Conservation (phyloP, 2,797 vertebrate genomes). For the Arctocebus calabarensis region DNA sequence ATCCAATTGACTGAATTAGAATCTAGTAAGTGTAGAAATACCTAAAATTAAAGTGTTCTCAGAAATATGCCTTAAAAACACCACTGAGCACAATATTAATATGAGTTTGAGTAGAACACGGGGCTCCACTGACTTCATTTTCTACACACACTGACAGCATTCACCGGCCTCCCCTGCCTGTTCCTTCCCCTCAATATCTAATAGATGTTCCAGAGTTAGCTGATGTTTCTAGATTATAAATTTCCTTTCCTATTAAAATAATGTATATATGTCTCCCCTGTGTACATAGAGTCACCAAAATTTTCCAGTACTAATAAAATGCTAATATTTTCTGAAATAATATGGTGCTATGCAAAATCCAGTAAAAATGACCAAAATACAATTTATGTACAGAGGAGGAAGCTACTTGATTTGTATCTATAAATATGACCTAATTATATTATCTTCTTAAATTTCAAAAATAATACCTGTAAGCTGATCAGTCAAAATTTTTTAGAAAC, state of each 20-base stretch:
- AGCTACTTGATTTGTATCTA: neutral
- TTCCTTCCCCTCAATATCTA: neutral
- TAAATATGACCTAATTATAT: neutral
- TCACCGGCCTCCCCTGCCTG: neutral
- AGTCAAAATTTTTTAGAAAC: neutral
- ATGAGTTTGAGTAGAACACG: neutral
- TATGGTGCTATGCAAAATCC: neutral
- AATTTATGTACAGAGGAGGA: neutral
- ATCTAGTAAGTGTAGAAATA: constrained; percentile 4
- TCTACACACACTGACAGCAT: neutral
- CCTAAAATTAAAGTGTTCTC: constrained; percentile 49
- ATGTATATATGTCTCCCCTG: neutral
- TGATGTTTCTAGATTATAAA: neutral
- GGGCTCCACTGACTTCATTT: neutral
- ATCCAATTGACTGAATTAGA: constrained; percentile 45
- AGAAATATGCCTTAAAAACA: constrained; percentile 14
- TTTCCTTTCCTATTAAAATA: constrained; percentile 35
- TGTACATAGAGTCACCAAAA: neutral
- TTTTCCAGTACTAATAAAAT: constrained; percentile 2
- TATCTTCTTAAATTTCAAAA: neutral
- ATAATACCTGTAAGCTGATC: neutral
- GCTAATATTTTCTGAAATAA: constrained; percentile 29
- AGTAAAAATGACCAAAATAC: constrained; percentile 36
- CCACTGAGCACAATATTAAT: constrained; percentile 19
- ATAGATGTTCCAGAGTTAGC: neutral